Evolutionary conservation across 2,113 vertebrate species (phyloP), one percentile per base, ranked within the genome.

Genomic region (Corythornis cristatus): DNA sequence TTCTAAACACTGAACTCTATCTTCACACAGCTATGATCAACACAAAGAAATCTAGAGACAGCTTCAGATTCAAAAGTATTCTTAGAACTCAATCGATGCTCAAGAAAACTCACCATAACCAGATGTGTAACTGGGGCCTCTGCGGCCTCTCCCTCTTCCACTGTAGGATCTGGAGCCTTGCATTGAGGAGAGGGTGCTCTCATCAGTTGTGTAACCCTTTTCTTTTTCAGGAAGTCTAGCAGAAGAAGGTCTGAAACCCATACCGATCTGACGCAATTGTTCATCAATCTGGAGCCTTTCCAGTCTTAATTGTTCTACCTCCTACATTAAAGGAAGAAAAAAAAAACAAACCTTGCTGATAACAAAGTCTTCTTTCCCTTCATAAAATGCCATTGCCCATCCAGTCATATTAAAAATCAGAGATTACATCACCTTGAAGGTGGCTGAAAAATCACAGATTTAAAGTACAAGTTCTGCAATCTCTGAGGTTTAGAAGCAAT

Each of bases 221-320:
- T 99, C 99, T 93, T 98, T 98, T 93, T 99, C 98, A 57, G 98
- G 97, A 42, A 97, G 97, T 88, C 98, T 97, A 82, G 96, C 85
- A 2, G 98, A 98, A 83, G 97, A 97, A 64, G 99, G 98, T 87
- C 99, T 98, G 97, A 99, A 98, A 86, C 99, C 98, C 98, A 99
- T 98, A 88, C 98, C 99, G 75, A 99, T 98, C 97, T 99, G 99
- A 85, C 99, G 98, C 43, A 99, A 94, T 71, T 99, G 99, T 51
- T 99, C 99, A 31, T 99, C 99, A 15, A 99, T 99, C 95, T 99
- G 99, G 90, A 99, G 98, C 75, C 99, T 98, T 96, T 99, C 99
- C 98, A 99, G 96, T 82, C 99, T 98, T 92, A 99, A 98, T 42
- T 99, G 98, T 91, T 99, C 99, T n/a, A 99, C 99, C 97, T 99